A percentile compares a stretch with the other conserved stretches of the same genome.
Conservation (phyloP, 2,797 vertebrate species). For the Platalea minor region DNA sequence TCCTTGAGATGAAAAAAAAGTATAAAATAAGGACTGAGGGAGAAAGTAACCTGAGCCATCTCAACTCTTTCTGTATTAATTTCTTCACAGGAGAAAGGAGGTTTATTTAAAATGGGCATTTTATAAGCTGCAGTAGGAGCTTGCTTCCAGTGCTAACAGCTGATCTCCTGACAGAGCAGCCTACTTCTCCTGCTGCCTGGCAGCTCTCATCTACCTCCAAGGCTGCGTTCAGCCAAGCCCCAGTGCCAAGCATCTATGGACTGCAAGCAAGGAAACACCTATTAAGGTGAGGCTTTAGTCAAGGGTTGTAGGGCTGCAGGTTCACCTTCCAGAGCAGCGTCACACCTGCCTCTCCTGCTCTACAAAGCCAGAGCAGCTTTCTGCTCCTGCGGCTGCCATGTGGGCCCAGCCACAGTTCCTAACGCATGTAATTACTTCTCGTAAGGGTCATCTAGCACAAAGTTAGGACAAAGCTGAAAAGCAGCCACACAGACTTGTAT, state of each 20-base stretch:
- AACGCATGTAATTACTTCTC: accelerated
- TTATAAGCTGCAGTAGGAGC: neutral
- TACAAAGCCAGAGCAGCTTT: neutral
- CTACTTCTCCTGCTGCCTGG: neutral
- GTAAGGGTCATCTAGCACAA: neutral
- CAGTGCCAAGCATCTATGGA: neutral
- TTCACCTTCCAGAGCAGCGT: neutral
- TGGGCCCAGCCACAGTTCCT: neutral
- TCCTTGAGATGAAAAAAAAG: neutral
- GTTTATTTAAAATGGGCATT: neutral
- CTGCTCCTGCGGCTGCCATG: neutral
- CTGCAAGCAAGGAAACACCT: neutral
- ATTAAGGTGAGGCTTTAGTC: neutral
- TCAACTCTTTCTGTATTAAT: neutral
- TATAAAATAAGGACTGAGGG: neutral
- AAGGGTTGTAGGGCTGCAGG: neutral
- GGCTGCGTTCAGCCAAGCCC: neutral
- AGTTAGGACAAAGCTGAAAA: neutral
- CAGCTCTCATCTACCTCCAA: neutral
- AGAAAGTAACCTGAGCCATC: neutral
- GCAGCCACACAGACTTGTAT: neutral
- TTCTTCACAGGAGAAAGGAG: neutral
- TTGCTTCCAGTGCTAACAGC: neutral
- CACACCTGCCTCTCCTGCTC: neutral
- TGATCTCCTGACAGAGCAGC: neutral